Conservation (phyloP, 1,140 invertebrate genomes). For the Agrypnia vestita region DNA sequence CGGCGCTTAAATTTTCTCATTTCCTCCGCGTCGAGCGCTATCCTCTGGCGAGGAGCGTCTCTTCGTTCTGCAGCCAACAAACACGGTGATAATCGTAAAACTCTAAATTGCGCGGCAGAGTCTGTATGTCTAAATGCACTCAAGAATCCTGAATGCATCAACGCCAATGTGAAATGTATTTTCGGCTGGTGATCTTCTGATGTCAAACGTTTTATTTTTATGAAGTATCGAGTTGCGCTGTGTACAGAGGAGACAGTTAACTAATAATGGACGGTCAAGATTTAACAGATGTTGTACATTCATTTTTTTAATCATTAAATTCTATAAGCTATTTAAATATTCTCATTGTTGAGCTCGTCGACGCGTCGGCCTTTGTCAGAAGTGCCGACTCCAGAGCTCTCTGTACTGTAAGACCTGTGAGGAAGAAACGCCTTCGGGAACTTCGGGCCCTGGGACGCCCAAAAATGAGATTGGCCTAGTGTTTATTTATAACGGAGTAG, state of each 20-base stretch:
- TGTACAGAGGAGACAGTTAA: background rate
- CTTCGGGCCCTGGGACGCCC: too few species aligned
- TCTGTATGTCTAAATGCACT: background rate
- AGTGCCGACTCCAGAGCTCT: too few species aligned
- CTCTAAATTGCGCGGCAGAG: background rate
- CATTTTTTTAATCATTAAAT: too few species aligned
- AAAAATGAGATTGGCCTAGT: too few species aligned
- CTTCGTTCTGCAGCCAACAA: background rate
- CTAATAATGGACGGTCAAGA: background rate
- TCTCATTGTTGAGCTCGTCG: too few species aligned
- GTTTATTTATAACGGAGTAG: too few species aligned
- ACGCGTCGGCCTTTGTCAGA: too few species aligned
- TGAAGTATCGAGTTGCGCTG: background rate
- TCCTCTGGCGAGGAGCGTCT: background rate
- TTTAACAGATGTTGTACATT: background rate
- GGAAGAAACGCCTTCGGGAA: too few species aligned
- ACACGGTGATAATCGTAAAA: background rate
- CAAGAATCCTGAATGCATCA: background rate
- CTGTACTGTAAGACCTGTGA: too few species aligned
- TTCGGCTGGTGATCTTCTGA: background rate
- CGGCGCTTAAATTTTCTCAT: too few species aligned
- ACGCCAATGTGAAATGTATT: background rate
- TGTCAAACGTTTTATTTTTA: slow-evolving; percentile 32
- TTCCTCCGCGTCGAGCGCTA: too few species aligned
- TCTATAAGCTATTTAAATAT: too few species aligned